Evolutionary conservation across 2,797 vertebrate species (phyloP).

Genomic region (Semotilus atromaculatus): DNA sequence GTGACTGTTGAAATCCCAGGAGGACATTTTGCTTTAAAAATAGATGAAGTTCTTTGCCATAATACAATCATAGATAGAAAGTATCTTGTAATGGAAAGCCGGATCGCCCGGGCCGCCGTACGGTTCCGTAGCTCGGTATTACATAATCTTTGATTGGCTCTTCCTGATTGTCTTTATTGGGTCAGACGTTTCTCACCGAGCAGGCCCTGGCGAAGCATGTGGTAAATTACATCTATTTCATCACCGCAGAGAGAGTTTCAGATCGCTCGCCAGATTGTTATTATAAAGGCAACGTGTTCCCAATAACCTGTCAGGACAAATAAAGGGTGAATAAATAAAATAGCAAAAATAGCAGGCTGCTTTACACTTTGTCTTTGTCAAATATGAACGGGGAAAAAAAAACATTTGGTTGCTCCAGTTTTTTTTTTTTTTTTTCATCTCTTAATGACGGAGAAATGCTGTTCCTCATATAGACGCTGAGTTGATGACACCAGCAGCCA

Average conservation of each 20-base stretch:
- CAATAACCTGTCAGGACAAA: constrained; percentile 52
- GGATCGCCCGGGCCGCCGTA: constrained; percentile 2
- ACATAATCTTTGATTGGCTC: constrained; percentile 42
- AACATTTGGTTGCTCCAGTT: constrained; percentile 20
- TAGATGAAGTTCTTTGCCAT: constrained; percentile 1
- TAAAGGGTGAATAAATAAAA: constrained; percentile 45
- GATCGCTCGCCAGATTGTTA: constrained; percentile 47
- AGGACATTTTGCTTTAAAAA: constrained; percentile 26
- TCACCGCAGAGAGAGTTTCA: constrained; percentile 30
- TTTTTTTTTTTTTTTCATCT: constrained; percentile 24
- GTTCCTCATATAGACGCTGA: constrained; percentile 34
- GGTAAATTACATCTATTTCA: constrained; percentile 48
- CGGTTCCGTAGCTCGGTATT: background rate
- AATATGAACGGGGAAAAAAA: background rate
- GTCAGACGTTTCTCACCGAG: constrained; percentile 32
- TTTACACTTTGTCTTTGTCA: constrained; percentile 50
- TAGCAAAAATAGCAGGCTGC: constrained; percentile 36
- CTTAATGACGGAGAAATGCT: background rate
- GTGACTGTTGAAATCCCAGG: constrained; percentile 7
- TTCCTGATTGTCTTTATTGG: constrained; percentile 35
- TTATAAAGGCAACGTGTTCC: constrained; percentile 54
- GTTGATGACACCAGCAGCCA: constrained; percentile 32
- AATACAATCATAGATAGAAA: constrained; percentile 33
- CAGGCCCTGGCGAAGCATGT: constrained; percentile 24
- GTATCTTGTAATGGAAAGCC: constrained; percentile 15